phyloP scores from a whole-genome alignment of 2,113 vertebrate species.

The Panthera uncia region DNA sequence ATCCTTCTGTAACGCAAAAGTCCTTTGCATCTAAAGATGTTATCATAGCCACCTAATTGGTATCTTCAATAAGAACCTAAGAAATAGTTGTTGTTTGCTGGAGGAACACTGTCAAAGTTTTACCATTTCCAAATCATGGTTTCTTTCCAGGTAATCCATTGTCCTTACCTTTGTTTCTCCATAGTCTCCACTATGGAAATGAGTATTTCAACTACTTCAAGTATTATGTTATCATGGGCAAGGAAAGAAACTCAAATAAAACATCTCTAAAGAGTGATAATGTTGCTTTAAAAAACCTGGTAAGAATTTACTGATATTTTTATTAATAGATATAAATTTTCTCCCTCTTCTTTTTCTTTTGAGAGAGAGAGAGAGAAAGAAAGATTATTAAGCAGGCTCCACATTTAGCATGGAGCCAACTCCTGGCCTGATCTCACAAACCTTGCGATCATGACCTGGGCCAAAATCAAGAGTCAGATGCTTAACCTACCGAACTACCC shows the following conservation, averaged over 20 bases:
- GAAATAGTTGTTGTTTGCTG: neutral
- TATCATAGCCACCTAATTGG: neutral
- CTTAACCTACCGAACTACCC: too few relatives aligned
- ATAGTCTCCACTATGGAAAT: neutral
- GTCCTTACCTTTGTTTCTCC: neutral
- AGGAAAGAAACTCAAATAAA: conserved; percentile 43
- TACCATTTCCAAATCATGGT: neutral
- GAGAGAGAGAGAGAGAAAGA: too few relatives aligned
- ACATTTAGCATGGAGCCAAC: too few relatives aligned
- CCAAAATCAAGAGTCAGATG: too few relatives aligned
- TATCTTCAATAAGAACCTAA: neutral
- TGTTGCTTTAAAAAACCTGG: neutral
- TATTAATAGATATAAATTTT: conserved; percentile 18
- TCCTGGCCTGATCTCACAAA: too few relatives aligned
- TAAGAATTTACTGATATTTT: neutral
- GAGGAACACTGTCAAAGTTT: neutral
- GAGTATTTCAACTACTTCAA: conserved; percentile 26
- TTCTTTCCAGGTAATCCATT: neutral
- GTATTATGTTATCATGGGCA: neutral
- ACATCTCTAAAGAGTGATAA: conserved; percentile 30
- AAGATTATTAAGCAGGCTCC: too few relatives aligned
- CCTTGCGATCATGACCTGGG: too few relatives aligned
- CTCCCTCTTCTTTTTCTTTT: neutral
- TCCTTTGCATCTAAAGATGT: neutral
- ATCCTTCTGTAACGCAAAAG: neutral